A percentile compares a stretch with the other conserved stretches of the same genome.
phyloP scores from a whole-genome alignment of 2,888 invertebrate genomes.

The Oscheius sp. region DNA sequence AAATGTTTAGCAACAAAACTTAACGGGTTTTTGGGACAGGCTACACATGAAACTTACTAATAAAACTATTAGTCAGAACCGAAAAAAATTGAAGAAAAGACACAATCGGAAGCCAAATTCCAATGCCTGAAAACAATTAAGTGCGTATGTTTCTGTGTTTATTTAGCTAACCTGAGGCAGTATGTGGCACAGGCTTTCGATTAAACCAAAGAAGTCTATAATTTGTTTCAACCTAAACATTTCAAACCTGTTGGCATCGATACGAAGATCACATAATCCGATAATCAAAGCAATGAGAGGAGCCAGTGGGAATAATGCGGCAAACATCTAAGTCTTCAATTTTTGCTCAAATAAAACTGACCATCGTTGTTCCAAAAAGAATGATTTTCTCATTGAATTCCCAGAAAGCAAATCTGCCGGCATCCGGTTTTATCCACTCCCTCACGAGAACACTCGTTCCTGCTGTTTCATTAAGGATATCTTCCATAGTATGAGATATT shows the following conservation, averaged over 20 bases:
- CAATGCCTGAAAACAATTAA: conserved; percentile 58
- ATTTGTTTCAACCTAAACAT: too few species aligned
- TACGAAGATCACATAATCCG: conserved; percentile 71
- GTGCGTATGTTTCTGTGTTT: background rate
- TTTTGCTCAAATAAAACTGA: too few species aligned
- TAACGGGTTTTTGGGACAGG: too few species aligned
- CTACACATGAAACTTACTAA: conserved; percentile 61
- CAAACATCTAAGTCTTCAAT: conserved; percentile 71
- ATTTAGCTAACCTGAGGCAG: conserved; percentile 35
- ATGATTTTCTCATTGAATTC: conserved; percentile 74
- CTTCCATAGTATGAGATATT: conserved; percentile 31
- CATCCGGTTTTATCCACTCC: conserved; percentile 71
- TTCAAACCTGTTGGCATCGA: conserved; percentile 54
- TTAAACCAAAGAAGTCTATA: conserved; percentile 68
- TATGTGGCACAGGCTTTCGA: conserved; percentile 70
- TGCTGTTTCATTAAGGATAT: conserved; percentile 32
- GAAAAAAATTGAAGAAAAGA: conserved; percentile 72
- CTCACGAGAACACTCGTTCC: conserved; percentile 66
- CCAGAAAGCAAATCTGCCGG: conserved; percentile 72
- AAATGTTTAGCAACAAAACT: too few species aligned
- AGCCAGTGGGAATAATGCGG: conserved; percentile 73
- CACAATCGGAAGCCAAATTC: conserved; percentile 73
- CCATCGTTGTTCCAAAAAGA: conserved; percentile 72
- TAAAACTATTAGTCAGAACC: conserved; percentile 73
- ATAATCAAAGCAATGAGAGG: conserved; percentile 73